Evolutionary conservation across 2,888 invertebrate genomes (phyloP), one percentile per base, ranked within the genome.

Genomic region (Spisula subtruncata): DNA sequence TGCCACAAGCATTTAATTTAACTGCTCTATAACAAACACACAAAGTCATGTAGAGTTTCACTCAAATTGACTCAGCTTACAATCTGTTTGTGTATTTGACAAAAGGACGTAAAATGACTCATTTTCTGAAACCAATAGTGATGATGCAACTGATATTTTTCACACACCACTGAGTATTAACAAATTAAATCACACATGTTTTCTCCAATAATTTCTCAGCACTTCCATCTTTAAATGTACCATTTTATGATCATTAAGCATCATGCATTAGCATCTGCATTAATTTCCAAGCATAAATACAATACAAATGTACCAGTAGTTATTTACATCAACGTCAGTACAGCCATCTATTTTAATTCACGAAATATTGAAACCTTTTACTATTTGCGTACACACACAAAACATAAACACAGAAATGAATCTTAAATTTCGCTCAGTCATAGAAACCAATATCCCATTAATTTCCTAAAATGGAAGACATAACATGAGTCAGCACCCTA

Each of bases 101-200:
- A 75, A 75, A 32, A 75, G 25, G 32, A 35, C 14, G 71, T 0
- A 75, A 35, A 75, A 75, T 75, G 75, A 75, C 75, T 75, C 75
- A 71, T 71, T 71, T 25, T 25, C 8, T 32, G 14, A 25, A 71
- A 25, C 25, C 71, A 75, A 75, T 75, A 35, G 32, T 32, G 18
- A 75, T 75, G 75, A 75, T 20, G 75, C 35, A 75, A 75, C 35
- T 25, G 35, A 32, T 32, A 35, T 32, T 66, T n/a, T n/a, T 1
- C 10, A n/a, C 25, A 66, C 60, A 66, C n/a, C 25, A 25, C n/a
- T 20, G n/a, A 60, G 6, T 14, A 54, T 60, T 60, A 25, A 66
- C 60, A 66, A 66, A 56, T 20, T 54, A 54, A 18, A 54, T 18
- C 18, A 54, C 54, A n/a, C 60, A n/a, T 14, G 12, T 4, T 51